Percentiles rank a stretch among this genome's conserved stretches.
Evolutionary conservation across 2,113 vertebrate species (phyloP).

Genomic region (Grammomys surdaster): DNA sequence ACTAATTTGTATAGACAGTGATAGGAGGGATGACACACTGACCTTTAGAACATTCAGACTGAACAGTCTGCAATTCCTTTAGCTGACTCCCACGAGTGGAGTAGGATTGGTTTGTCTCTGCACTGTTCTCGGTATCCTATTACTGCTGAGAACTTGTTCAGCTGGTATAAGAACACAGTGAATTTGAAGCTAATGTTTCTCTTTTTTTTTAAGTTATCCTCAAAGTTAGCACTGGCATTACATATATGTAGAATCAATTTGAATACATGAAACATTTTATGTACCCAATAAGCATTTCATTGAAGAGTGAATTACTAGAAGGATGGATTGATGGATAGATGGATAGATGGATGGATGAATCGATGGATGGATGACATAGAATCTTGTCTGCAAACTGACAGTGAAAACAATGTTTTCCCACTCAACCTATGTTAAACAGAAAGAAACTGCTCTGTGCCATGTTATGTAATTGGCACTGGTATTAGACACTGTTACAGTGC

Average conservation of each 20-base stretch:
- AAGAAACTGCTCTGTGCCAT: constrained; percentile 35
- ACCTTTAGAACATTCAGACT: neutral
- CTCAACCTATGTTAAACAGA: neutral
- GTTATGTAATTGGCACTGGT: neutral
- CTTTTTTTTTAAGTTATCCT: neutral
- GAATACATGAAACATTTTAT: neutral
- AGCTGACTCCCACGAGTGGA: neutral
- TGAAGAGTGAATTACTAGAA: neutral
- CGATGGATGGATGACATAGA: neutral
- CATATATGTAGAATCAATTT: neutral
- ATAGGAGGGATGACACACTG: neutral
- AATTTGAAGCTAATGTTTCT: neutral
- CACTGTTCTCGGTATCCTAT: neutral
- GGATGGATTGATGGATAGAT: neutral
- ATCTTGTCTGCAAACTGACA: constrained; percentile 38
- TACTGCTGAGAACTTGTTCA: neutral
- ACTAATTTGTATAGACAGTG: neutral
- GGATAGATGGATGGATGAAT: neutral
- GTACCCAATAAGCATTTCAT: neutral
- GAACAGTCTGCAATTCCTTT: neutral
- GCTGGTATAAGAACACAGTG: neutral
- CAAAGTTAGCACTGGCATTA: neutral
- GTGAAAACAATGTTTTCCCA: neutral
- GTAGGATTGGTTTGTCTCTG: neutral
- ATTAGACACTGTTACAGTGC: neutral